Base-by-base conservation (phyloP, 23 tunicate species). In the Trididemnum nubilum region DNA sequence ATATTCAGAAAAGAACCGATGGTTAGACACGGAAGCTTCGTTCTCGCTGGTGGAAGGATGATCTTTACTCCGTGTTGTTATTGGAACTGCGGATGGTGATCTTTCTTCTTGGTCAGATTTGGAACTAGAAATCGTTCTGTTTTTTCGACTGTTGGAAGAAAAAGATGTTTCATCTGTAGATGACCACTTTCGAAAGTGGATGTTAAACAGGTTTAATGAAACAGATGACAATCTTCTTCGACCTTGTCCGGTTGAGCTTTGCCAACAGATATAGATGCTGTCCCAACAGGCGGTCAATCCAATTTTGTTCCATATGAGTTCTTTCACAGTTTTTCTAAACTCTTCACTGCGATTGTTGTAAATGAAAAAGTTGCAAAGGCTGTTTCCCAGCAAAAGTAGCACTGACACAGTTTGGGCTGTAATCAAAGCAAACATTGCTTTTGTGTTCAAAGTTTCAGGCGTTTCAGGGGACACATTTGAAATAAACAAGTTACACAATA, bases 341-440 rank as follows among this genome's bases (percentile, higher is more conserved):
- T 89, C 88, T 34, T 59, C 35, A 51, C 83, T 81, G 21, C 96
- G 73, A 2, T 76, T 27, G 60, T 81, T 85, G 85, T 90, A 90
- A 7, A 90, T 90, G 71, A 90, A 59, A 51, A 72, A 90, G 69
- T 90, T 90, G 85, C 96, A 90, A 30, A 90, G 71, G 32, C 96
- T 90, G 81, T 90, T 90, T 0, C 79, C 57, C 38, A 70, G 35
- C 0, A 90, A 61, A 34, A 90, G 81, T 0, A 85, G 36, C 25
- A 49, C 73, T 24, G 82, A 40, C 9, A 90, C 85, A 5, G 70
- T 35, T 38, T 85, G 83, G 2, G 65, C 38, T 21, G 88, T 36
- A 27, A 49, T 29, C 34, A 67, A 83, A 12, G 37, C 26, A 1
- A 34, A 50, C 4, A 85, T 72, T 4, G 88, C 82, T 22, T 35